Conservation (phyloP, 2,888 invertebrate genomes). For the Sympetrum striolatum region DNA sequence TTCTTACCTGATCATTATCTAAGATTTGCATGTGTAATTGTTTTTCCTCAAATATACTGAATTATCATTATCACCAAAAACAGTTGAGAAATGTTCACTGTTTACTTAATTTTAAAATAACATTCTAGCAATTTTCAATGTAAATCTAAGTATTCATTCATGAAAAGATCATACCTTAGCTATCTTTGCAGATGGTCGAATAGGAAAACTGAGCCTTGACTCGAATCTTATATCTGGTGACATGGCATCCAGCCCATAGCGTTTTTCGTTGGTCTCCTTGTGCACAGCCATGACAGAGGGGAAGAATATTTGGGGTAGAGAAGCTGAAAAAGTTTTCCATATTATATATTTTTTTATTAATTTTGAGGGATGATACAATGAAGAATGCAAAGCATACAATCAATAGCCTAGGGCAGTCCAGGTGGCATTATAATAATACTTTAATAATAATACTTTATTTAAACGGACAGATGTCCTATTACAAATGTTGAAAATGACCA, state of each 20-base stretch:
- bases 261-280: constrained; percentile 54
- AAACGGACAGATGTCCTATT: no score
- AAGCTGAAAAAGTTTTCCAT: constrained; percentile 55
- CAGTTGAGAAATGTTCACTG: no score
- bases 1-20: no score
- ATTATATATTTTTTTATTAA: background rate
- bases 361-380: background rate
- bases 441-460: no score
- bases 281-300: constrained; percentile 62
- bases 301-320: constrained; percentile 65
- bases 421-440: no score
- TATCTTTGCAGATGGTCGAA: constrained; percentile 60
- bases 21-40: no score
- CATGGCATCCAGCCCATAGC: constrained; percentile 60
- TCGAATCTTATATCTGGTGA: constrained; percentile 57
- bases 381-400: background rate
- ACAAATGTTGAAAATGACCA: no score
- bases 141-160: background rate
- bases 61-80: no score
- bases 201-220: constrained; percentile 57
- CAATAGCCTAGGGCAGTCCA: no score
- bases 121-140: background rate
- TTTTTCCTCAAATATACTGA: no score
- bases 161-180: constrained; percentile 57
- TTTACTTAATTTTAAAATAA: background rate